Conservation (phyloP, 1,140 invertebrate genomes). For the Bombus breviceps region DNA sequence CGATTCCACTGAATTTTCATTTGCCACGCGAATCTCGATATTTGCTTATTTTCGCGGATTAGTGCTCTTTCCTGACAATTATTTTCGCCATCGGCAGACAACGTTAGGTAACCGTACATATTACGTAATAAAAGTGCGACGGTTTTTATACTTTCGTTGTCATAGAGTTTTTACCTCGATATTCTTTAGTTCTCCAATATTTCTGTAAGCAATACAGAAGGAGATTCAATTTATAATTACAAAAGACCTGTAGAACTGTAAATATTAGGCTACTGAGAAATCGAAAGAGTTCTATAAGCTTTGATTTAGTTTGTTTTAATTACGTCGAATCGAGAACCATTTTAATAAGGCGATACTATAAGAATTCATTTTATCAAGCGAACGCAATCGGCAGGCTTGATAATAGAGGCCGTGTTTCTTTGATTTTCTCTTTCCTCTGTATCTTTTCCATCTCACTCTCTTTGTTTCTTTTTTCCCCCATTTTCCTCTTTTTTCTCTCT, state of each 20-base stretch:
- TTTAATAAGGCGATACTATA: conserved; percentile 53
- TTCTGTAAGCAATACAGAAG: background rate
- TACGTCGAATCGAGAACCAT: background rate
- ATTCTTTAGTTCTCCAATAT: too few relatives aligned
- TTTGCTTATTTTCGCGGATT: too few relatives aligned
- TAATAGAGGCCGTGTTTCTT: conserved; percentile 20
- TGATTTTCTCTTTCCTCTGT: background rate
- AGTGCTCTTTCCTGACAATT: too few relatives aligned
- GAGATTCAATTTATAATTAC: background rate
- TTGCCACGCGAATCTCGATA: background rate
- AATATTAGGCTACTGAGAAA: background rate
- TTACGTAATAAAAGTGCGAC: too few relatives aligned
- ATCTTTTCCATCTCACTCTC: background rate
- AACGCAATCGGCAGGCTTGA: conserved; percentile 19
- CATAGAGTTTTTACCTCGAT: too few relatives aligned
- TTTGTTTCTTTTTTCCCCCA: background rate
- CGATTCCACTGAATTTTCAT: conserved; percentile 29
- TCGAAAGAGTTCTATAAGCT: background rate
- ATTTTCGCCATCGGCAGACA: too few relatives aligned
- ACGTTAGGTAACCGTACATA: too few relatives aligned
- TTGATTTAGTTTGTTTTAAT: background rate
- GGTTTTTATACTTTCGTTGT: too few relatives aligned
- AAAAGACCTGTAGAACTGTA: background rate
- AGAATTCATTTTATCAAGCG: conserved; percentile 55
- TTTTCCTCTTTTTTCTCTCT: background rate